phyloP scores from a whole-genome alignment of 2,113 vertebrate genomes.

The Colius striatus region DNA sequence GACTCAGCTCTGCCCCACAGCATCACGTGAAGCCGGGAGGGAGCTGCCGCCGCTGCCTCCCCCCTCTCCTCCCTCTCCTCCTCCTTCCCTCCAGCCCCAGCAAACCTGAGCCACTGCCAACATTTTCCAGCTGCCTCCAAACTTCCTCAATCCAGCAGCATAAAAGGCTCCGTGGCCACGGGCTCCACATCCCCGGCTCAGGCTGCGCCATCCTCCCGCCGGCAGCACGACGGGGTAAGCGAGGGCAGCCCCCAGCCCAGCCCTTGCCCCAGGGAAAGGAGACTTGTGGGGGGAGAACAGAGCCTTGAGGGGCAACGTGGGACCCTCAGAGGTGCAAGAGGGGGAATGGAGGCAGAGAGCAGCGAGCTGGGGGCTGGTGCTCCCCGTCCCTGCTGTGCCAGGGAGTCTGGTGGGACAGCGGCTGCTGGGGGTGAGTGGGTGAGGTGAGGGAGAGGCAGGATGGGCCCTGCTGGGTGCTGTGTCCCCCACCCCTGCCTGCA shows the following conservation, averaged over 20 bases:
- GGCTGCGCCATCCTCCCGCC: not conserved
- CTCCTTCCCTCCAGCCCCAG: not conserved
- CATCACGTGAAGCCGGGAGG: not conserved
- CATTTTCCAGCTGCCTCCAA: slow-evolving; percentile 27
- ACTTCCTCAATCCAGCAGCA: slow-evolving; percentile 33
- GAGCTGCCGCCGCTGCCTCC: accelerated
- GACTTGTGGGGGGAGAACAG: accelerated
- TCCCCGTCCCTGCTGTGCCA: not conserved
- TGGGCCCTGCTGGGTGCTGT: accelerated
- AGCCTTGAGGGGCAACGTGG: accelerated
- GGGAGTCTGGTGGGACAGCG: not conserved
- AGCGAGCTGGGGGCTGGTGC: too few relatives aligned
- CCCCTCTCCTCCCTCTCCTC: not conserved
- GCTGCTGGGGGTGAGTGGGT: accelerated
- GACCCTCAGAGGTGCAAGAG: accelerated
- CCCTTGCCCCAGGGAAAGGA: not conserved
- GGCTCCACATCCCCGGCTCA: not conserved
- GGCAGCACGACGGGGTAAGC: not conserved
- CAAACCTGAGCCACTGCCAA: not conserved
- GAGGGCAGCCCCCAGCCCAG: too few relatives aligned
- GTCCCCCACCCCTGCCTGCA: too few relatives aligned
- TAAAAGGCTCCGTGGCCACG: not conserved
- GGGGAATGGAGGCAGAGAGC: not conserved
- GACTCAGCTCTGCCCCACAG: not conserved
- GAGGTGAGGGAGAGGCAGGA: not conserved